Percentiles rank a stretch among this genome's conserved stretches.
phyloP scores from a whole-genome alignment of 2,113 vertebrate genomes.

The Corythornis madagascariensis region DNA sequence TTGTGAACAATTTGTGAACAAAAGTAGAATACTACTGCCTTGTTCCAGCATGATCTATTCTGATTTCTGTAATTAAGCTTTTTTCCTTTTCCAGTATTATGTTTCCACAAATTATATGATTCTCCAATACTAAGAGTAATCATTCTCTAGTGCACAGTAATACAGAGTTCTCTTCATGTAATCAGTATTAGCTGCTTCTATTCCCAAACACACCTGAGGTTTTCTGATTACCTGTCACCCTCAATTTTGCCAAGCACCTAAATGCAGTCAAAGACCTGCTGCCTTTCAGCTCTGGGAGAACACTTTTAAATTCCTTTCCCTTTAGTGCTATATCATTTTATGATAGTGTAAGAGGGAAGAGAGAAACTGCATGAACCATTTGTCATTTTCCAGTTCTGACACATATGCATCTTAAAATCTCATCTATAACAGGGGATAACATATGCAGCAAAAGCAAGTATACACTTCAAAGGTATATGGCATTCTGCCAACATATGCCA shows the following conservation, averaged over 20 bases:
- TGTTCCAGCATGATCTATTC: background rate
- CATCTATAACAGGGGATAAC: background rate
- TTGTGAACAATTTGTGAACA: background rate
- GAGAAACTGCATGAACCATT: background rate
- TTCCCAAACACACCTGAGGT: slow-evolving; percentile 21
- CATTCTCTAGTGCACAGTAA: background rate
- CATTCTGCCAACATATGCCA: background rate
- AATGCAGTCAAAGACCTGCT: background rate
- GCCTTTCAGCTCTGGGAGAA: background rate
- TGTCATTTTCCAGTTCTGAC: slow-evolving; percentile 9
- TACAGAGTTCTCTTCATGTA: background rate
- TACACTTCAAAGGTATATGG: background rate
- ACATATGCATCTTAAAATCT: background rate
- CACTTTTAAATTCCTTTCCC: background rate
- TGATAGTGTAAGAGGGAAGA: background rate
- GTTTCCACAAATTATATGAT: background rate
- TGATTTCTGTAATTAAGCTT: background rate
- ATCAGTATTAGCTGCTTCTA: background rate
- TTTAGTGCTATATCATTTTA: background rate
- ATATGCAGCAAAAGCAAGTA: background rate
- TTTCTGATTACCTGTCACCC: slow-evolving; percentile 52
- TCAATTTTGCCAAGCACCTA: slow-evolving; percentile 6
- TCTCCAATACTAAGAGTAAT: background rate
- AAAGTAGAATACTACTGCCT: background rate
- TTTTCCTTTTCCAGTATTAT: background rate